phyloP scores from a whole-genome alignment of 1,140 invertebrate species.

The Bombus confusus region DNA sequence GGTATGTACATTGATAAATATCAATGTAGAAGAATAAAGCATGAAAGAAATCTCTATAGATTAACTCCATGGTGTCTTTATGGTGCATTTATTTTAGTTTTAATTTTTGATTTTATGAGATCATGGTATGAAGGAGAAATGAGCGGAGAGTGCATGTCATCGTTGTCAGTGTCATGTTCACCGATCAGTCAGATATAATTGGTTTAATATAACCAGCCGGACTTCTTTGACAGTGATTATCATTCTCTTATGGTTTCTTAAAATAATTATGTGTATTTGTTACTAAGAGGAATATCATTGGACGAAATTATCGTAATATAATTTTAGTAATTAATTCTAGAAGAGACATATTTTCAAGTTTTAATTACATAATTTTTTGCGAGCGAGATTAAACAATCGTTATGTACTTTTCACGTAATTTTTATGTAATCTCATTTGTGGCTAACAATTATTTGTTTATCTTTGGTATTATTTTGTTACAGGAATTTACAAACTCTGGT shows the following conservation, averaged over 20 bases:
- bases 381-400: no score
- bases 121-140: neutral
- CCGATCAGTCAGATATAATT: neutral
- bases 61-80: neutral
- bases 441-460: neutral
- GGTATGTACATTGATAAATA: neutral
- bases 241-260: neutral
- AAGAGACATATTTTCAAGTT: neutral
- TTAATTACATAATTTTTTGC: neutral
- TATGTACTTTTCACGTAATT: neutral
- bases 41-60: neutral
- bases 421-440: neutral
- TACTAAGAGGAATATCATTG: neutral
- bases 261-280: neutral
- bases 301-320: no score
- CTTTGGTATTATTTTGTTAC: conserved; percentile 55
- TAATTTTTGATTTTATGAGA: neutral
- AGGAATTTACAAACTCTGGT: conserved; percentile 78
- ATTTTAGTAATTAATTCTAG: neutral
- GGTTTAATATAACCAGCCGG: conserved; percentile 9
- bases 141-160: no score
- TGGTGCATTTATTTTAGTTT: neutral
- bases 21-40: neutral
- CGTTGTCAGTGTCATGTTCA: no score
- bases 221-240: conserved; percentile 10